Evolutionary conservation across 2,797 vertebrate genomes (phyloP).

Genomic region (Prunella strophiata): DNA sequence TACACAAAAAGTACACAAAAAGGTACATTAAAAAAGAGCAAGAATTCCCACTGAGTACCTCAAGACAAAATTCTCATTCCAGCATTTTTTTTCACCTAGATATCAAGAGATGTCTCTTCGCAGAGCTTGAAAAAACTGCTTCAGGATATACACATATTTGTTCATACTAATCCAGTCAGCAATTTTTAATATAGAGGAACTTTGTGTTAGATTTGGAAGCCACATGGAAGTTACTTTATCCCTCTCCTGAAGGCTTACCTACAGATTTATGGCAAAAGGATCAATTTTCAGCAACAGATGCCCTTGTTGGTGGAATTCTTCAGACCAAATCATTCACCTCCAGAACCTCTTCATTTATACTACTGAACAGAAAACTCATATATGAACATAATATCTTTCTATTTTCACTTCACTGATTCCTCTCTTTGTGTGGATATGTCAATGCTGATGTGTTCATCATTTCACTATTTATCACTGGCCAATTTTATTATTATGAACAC

Average conservation of each 20-base stretch:
- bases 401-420: not conserved
- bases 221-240: not conserved
- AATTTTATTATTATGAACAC: not conserved
- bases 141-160: not conserved
- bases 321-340: not conserved
- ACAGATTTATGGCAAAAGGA: not conserved
- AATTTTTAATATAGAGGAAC: not conserved
- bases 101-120: not conserved
- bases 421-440: not conserved
- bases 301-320: not conserved
- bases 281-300: not conserved
- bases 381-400: not conserved
- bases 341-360: not conserved
- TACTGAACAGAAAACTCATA: not conserved
- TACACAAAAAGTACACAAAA: not conserved
- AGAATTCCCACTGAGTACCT: not conserved
- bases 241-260: not conserved
- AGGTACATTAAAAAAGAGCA: not conserved
- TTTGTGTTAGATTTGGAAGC: not conserved
- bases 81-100: not conserved
- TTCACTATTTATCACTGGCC: not conserved
- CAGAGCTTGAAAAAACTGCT: not conserved
- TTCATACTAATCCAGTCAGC: not conserved
- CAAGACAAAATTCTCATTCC: not conserved
- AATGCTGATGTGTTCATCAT: not conserved